Evolutionary conservation across 1,140 invertebrate genomes (phyloP).

Genomic region (Caenorhabditis remanei): DNA sequence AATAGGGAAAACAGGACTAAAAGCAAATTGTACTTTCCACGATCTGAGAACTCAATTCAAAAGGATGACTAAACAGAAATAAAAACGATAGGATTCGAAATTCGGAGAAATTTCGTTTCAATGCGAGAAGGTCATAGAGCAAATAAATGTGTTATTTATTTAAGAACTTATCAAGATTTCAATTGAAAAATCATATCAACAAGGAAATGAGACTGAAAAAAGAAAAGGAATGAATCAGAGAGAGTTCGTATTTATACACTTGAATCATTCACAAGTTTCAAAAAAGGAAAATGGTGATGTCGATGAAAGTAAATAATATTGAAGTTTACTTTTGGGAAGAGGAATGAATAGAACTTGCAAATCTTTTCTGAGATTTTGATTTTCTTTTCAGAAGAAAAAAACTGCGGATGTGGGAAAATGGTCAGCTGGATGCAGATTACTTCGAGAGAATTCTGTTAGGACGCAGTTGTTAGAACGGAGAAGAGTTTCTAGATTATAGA

Average conservation of each 20-base stretch:
- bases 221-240: not conserved
- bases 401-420: too few relatives aligned
- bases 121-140: slow-evolving; percentile 24
- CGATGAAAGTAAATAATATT: not conserved
- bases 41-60: too few relatives aligned
- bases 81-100: not conserved
- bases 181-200: slow-evolving; percentile 15
- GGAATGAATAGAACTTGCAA: too few relatives aligned
- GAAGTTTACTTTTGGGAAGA: not conserved
- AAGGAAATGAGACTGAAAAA: not conserved
- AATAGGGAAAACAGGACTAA: too few relatives aligned
- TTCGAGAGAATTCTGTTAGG: too few relatives aligned
- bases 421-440: too few relatives aligned
- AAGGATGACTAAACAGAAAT: not conserved
- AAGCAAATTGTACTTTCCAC: too few relatives aligned
- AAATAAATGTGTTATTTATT: slow-evolving; percentile 5
- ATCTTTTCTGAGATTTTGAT: too few relatives aligned
- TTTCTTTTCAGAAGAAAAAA: too few relatives aligned
- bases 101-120: slow-evolving; percentile 7
- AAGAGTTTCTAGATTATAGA: too few relatives aligned
- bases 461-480: too few relatives aligned
- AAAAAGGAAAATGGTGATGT: not conserved
- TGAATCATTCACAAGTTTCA: not conserved
- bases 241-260: not conserved
- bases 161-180: slow-evolving; percentile 46